Conservation (phyloP, 2,113 vertebrate genomes). For the Corythornis madagascariensis region DNA sequence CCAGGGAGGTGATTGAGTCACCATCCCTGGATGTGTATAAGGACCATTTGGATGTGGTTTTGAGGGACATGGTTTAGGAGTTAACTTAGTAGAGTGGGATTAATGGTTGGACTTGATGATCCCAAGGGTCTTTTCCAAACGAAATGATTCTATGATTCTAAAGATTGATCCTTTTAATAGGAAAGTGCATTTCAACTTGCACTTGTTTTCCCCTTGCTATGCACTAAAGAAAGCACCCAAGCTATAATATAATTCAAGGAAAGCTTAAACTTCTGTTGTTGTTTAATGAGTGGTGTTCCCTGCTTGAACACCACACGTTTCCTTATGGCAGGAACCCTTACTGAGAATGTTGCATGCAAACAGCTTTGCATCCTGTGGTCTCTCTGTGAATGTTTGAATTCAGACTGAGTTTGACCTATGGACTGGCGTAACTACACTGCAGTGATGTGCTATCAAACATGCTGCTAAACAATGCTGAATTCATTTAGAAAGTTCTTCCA, state of each 20-base stretch:
- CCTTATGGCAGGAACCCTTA: background rate
- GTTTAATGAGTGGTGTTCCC: background rate
- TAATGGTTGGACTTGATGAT: too few species aligned
- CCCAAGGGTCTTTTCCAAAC: too few species aligned
- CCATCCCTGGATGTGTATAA: too few species aligned
- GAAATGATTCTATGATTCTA: background rate
- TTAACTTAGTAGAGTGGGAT: too few species aligned
- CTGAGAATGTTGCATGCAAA: background rate
- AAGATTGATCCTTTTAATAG: background rate
- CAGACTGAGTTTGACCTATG: slow-evolving; percentile 50
- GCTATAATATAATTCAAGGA: background rate
- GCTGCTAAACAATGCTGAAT: background rate
- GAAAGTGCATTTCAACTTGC: background rate
- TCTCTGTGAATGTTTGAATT: background rate
- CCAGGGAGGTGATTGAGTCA: too few species aligned
- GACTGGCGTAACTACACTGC: background rate
- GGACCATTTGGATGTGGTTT: too few species aligned
- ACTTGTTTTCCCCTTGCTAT: background rate
- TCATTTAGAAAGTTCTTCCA: background rate
- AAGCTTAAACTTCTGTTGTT: background rate
- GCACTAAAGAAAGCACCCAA: background rate
- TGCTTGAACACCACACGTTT: background rate
- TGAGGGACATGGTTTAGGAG: too few species aligned
- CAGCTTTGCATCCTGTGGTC: background rate
- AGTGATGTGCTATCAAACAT: accelerated